Conservation (phyloP, 2,888 invertebrate genomes). For the Lepeophtheirus nordmannii region DNA sequence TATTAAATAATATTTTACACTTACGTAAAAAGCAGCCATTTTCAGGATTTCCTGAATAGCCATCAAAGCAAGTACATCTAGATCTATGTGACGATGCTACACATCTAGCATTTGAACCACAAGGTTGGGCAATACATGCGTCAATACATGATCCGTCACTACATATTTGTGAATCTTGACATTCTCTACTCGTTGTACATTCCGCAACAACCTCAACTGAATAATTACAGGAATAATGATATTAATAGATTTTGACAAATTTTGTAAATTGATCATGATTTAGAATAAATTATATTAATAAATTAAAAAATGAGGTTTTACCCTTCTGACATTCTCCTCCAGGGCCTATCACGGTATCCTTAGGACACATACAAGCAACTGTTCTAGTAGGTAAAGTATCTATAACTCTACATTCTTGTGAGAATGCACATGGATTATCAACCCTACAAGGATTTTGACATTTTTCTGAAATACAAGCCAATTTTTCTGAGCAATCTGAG, state of each 20-base stretch:
- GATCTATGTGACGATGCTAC: constrained; percentile 55
- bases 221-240: not conserved
- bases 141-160: constrained; percentile 53
- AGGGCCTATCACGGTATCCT: constrained; percentile 43
- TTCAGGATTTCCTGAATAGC: constrained; percentile 46
- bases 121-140: constrained; percentile 58
- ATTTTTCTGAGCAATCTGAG: constrained; percentile 40
- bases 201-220: constrained; percentile 18
- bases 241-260: not conserved
- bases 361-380: constrained; percentile 62
- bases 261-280: not conserved
- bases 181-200: constrained; percentile 57
- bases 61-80: constrained; percentile 45
- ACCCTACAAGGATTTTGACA: constrained; percentile 60
- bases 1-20: not conserved
- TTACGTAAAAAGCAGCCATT: constrained; percentile 11
- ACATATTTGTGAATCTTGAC: constrained; percentile 59
- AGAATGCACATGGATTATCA: constrained; percentile 28
- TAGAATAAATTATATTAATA: too few relatives aligned
- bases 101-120: constrained; percentile 66
- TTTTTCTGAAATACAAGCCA: constrained; percentile 62
- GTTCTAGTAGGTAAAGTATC: constrained; percentile 29
- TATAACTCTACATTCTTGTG: constrained; percentile 28
- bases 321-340: constrained; percentile 37
- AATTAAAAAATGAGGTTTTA: constrained; percentile 35